Conservation (phyloP, 1,140 invertebrate species). For the Philotrypesis tridentata region DNA sequence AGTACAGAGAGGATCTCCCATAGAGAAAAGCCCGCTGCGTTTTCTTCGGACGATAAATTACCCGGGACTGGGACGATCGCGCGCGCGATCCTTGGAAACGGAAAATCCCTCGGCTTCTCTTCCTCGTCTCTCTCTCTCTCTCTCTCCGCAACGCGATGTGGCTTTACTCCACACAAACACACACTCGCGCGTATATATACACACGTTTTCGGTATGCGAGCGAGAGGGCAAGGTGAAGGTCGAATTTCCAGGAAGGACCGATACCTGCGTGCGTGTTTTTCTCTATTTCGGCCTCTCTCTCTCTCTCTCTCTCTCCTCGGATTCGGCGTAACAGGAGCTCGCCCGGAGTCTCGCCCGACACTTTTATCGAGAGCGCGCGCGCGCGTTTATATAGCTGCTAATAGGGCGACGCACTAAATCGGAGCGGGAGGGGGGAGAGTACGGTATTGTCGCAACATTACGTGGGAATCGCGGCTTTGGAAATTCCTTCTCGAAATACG, state of each 20-base stretch:
- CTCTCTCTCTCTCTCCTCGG: background rate
- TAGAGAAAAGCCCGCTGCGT: background rate
- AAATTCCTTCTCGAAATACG: no score
- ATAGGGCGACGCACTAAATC: no score
- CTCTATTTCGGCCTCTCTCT: background rate
- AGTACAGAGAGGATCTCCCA: background rate
- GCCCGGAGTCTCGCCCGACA: background rate
- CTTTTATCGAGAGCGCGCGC: constrained; percentile 35
- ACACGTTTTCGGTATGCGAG: background rate
- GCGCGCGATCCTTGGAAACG: background rate
- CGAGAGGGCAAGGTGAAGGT: constrained; percentile 40
- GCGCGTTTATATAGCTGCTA: background rate
- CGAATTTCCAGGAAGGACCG: constrained; percentile 48
- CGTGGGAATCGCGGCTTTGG: constrained; percentile 33
- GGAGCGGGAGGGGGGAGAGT: background rate
- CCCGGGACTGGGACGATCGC: background rate
- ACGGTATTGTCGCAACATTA: background rate
- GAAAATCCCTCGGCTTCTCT: constrained; percentile 1
- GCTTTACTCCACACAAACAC: background rate
- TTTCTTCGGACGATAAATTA: constrained; percentile 25
- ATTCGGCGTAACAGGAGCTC: constrained; percentile 40
- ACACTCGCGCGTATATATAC: no score
- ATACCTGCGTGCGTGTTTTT: background rate
- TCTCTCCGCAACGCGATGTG: no score
- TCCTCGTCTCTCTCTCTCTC: no score